Percentiles rank a stretch among this genome's conserved stretches.
phyloP scores from a whole-genome alignment of 2,888 invertebrate species.

The Tromatobia lineatoria region DNA sequence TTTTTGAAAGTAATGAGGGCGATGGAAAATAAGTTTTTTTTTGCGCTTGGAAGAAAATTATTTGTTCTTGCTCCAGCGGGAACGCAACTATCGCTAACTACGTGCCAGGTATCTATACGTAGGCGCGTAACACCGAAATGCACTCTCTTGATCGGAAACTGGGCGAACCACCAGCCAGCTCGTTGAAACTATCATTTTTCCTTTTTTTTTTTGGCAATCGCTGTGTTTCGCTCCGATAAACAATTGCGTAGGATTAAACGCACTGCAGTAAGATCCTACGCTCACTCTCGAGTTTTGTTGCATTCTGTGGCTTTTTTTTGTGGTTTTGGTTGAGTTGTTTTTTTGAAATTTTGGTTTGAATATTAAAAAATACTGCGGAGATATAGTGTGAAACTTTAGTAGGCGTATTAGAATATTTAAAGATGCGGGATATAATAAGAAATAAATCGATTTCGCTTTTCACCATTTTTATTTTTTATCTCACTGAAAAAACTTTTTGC shows the following conservation, averaged over 20 bases:
- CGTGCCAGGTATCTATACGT: slow-evolving; percentile 38
- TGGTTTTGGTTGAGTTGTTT: too few relatives aligned
- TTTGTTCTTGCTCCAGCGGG: slow-evolving; percentile 37
- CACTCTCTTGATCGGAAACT: slow-evolving; percentile 78
- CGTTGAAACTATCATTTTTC: slow-evolving; percentile 48
- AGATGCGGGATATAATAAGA: too few relatives aligned
- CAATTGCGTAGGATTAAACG: slow-evolving; percentile 58
- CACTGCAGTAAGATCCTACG: slow-evolving; percentile 48
- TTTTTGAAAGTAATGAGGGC: background rate
- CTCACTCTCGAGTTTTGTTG: slow-evolving; percentile 15
- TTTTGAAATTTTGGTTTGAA: too few relatives aligned
- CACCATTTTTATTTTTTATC: background rate
- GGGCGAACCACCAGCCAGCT: slow-evolving; percentile 64
- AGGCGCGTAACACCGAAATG: slow-evolving; percentile 76
- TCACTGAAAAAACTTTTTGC: too few relatives aligned
- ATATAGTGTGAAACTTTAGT: too few relatives aligned
- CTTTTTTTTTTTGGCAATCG: slow-evolving; percentile 46
- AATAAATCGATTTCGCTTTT: too few relatives aligned
- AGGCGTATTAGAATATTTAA: too few relatives aligned
- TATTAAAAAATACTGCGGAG: too few relatives aligned
- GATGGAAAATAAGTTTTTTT: background rate
- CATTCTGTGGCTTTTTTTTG: too few relatives aligned
- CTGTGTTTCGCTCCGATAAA: slow-evolving; percentile 60
- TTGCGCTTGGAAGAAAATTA: background rate
- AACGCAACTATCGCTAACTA: slow-evolving; percentile 44